Evolutionary conservation across 2,113 vertebrate genomes (phyloP).

Genomic region (Dipodomys ordii): DNA sequence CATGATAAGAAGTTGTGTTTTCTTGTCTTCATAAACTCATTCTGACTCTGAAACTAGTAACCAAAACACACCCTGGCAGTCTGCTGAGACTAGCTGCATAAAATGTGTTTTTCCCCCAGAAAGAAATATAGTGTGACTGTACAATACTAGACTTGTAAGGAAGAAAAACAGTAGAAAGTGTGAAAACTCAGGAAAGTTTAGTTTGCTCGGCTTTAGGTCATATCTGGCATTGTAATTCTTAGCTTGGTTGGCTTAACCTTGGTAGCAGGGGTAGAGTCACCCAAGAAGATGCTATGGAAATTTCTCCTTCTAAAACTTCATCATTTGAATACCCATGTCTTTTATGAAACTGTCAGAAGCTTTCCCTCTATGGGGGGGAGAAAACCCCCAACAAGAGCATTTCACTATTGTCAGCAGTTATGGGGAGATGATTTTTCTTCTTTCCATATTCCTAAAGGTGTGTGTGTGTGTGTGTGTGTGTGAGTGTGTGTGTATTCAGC

Average conservation of each 20-base stretch:
- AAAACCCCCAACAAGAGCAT: background rate
- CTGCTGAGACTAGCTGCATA: conserved; percentile 18
- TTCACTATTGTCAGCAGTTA: conserved; percentile 19
- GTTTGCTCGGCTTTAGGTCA: background rate
- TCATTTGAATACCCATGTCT: background rate
- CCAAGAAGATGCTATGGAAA: conserved; percentile 25
- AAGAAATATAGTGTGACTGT: background rate
- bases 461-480: background rate
- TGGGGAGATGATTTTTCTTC: background rate
- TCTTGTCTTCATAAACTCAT: conserved; percentile 39
- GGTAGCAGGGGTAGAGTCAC: background rate
- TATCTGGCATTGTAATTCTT: background rate
- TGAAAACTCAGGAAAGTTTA: background rate
- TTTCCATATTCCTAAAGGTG: background rate
- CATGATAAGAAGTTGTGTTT: conserved; percentile 15
- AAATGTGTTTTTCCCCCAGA: background rate
- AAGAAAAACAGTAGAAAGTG: conserved; percentile 34
- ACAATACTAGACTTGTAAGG: conserved; percentile 19
- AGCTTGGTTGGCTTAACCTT: background rate
- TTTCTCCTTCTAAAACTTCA: background rate
- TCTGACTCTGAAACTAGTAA: conserved; percentile 24
- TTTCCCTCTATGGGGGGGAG: background rate
- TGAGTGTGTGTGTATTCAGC: background rate
- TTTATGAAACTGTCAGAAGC: conserved; percentile 27
- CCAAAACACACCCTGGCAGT: background rate